Conservation (phyloP, 2,113 vertebrate genomes). For the Grammomys dolichurus region DNA sequence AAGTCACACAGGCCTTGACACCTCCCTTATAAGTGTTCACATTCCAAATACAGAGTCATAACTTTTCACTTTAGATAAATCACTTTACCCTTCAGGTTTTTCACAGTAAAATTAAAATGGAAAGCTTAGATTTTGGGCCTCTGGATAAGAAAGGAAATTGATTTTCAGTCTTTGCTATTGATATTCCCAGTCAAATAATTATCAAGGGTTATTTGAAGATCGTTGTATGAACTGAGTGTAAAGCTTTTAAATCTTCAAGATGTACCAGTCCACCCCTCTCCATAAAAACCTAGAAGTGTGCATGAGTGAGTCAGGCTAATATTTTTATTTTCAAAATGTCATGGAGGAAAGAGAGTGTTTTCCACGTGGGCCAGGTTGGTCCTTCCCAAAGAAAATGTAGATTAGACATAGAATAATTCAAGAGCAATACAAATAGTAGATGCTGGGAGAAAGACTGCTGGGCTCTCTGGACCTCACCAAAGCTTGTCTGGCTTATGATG, state of each 20-base stretch:
- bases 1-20: background rate
- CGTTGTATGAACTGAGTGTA: background rate
- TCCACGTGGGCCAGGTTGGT: background rate
- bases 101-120: slow-evolving; percentile 38
- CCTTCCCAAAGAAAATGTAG: background rate
- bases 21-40: slow-evolving; percentile 14
- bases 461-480: background rate
- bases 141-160: slow-evolving; percentile 54
- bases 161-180: slow-evolving; percentile 53
- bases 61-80: slow-evolving; percentile 24
- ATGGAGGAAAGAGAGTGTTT: background rate
- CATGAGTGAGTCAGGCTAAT: background rate
- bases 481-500: background rate
- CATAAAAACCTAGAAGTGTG: background rate
- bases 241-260: slow-evolving; percentile 39
- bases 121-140: slow-evolving; percentile 48
- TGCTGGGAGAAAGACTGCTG: background rate
- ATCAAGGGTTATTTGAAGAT: slow-evolving; percentile 21
- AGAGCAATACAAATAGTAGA: background rate
- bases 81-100: slow-evolving; percentile 52
- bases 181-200: slow-evolving; percentile 41
- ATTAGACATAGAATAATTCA: background rate
- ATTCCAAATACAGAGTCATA: slow-evolving; percentile 46
- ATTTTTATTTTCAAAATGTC: slow-evolving; percentile 25
- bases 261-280: background rate